Conservation (phyloP, 2,113 vertebrate genomes). For the Pollimyrus isidori region DNA sequence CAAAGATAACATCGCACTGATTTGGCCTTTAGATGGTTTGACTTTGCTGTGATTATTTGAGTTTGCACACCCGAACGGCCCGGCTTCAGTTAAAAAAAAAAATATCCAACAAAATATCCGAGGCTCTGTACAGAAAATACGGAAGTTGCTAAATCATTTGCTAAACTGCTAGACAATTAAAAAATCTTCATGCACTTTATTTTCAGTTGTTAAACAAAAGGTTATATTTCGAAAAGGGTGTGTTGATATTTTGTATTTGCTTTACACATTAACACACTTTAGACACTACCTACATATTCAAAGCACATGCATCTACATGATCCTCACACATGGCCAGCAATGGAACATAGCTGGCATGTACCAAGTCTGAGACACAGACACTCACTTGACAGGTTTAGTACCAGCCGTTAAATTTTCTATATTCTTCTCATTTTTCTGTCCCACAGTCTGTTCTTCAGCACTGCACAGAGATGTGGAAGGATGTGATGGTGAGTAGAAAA, state of each 20-base stretch:
- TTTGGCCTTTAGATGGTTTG: neutral
- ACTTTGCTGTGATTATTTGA: neutral
- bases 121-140: neutral
- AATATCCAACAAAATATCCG: neutral
- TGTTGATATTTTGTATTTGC: neutral
- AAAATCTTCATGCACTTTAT: neutral
- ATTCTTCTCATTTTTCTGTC: neutral
- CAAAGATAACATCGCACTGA: neutral
- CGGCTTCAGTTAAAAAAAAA: neutral
- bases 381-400: neutral
- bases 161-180: neutral
- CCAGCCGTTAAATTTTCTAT: neutral
- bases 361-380: too few relatives aligned
- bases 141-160: neutral
- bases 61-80: neutral
- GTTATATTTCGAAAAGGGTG: neutral
- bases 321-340: neutral
- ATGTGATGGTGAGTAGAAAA: conserved; percentile 42
- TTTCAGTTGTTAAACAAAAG: neutral
- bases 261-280: neutral
- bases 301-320: neutral
- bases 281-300: neutral
- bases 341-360: neutral
- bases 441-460: conserved; percentile 42
- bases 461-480: conserved; percentile 20